Evolutionary conservation across 2,113 vertebrate genomes (phyloP), one percentile per base, ranked within the genome.

Genomic region (Hippopotamus amphibius): DNA sequence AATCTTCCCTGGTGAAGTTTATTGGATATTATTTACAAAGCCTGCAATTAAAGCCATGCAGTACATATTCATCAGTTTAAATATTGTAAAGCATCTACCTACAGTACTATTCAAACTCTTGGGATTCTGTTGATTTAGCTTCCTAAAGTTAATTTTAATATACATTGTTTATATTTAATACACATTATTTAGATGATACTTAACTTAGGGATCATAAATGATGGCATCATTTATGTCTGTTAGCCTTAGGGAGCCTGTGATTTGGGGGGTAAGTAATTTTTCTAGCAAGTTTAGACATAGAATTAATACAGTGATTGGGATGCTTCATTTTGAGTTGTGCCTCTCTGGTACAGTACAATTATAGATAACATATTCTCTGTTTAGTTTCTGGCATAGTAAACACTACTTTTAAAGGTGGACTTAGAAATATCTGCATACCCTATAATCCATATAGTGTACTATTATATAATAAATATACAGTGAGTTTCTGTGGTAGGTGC

Each of bases 181-280:
- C 46, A 87, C 13, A 71, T 77, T 95, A 61, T 90, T 97, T 83
- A 83, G 71, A 79, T 92, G 95, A n/a, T 87, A 17, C 68, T 96
- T 93, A 82, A 95, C 59, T 89, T 95, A 63, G 53, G 80, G 17
- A 80, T 55, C 76, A 95, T 87, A 92, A 95, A 80, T 66, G 63
- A 90, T 90, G 88, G 37, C 19, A 92, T 97, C 53, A 80, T 92
- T 96, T 93, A 66, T 93, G 14, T 95, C 57, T 95, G 0, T 81
- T 72, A 77, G 46, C 87, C 63, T 90, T 95, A 81, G 79, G 76
- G 66, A 94, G 43, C 46, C 43, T 94, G 1, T 96, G 92, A 95
- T 95, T 95, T 94, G 50, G 61, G 61, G 48, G 76, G 69, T 97
- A 96, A 96, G 84, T 94, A 93, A 85, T 93, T 95, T 97, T 96